phyloP scores from a whole-genome alignment of 2,113 vertebrate species.

The Coregonus clupeaformis region DNA sequence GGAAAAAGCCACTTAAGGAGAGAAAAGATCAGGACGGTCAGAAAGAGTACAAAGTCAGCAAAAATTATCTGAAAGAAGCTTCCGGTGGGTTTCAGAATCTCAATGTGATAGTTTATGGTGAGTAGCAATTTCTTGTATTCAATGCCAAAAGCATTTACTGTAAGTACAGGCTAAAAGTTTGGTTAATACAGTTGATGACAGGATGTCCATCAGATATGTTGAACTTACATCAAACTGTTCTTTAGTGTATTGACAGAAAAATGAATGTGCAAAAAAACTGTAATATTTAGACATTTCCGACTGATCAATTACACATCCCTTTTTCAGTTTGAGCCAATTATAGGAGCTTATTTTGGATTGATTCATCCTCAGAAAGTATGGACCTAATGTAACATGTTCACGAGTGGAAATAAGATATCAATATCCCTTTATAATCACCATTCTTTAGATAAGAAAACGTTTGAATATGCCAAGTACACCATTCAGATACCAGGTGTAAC shows the following conservation, averaged over 20 bases:
- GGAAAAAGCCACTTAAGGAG: slow-evolving; percentile 43
- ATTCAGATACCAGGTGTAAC: slow-evolving; percentile 43
- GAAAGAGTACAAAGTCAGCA: slow-evolving; percentile 49
- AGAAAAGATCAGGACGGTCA: slow-evolving; percentile 35
- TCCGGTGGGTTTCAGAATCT: slow-evolving; percentile 48
- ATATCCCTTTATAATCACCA: background rate
- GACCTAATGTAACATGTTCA: background rate
- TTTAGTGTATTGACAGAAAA: no score
- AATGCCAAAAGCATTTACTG: background rate
- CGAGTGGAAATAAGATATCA: background rate
- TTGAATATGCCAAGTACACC: slow-evolving; percentile 31
- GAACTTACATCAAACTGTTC: no score
- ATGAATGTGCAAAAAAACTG: no score
- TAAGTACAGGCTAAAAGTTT: background rate
- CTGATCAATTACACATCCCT: background rate
- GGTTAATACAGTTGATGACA: background rate
- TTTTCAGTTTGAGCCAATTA: no score
- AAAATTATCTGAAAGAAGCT: slow-evolving; percentile 46
- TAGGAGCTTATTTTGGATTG: background rate
- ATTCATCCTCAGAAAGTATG: background rate
- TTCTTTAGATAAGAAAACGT: background rate
- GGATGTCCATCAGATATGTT: no score
- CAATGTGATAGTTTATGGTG: slow-evolving; percentile 71
- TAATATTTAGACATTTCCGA: no score
- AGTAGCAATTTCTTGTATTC: background rate